Base-by-base conservation (phyloP, 1,140 invertebrate genomes). In the Drosophila littoralis region DNA sequence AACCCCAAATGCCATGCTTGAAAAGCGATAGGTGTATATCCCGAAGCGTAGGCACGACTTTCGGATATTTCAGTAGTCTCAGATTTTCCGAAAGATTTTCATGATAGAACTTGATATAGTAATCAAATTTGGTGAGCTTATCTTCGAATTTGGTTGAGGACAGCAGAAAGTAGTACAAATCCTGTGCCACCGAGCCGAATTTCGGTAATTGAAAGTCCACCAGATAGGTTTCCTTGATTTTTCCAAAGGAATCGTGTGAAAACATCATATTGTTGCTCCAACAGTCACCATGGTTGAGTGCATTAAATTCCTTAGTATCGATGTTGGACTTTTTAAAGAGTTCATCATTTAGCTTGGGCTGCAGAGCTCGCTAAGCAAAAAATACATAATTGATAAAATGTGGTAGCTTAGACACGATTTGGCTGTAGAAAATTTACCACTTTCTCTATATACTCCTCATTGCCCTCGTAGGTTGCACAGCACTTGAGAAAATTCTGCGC, bases 201-300 rank as follows among this genome's bases (percentile, higher is more conserved):
- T 63, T 82, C 1, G 86, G 51, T 10, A 90, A 17, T 43, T 91
- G 90, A 43, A 73, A 89, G 35, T 91, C 90, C 0, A 91, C 65
- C n/a, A 91, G 55, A 40, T 76, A 79, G 0, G 79, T 79, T 28
- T 91, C 83, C 35, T 85, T 85, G 12, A 91, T 77, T 73, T 93
- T 93, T 1, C 92, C 92, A 22, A 55, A 75, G 0, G 70, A 77
- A 68, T 94, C 91, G 71, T 95, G 95, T 17, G 93, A 93, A 80
- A 95, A 95, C 75, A 96, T 85, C 85, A 95, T 94, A 75, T 96
- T 93, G 54, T 93, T 91, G 1, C 75, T 81, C 91, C 91, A 92
- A 8, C 92, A 93, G 79, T 96, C 95, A 8, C 95, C 95, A 60
- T 95, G 95, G 76, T 94, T 94, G 6, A 96, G 81, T 1, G 94